Conservation (phyloP, 2,113 vertebrate species). For the Epinephelus cyanopodus region DNA sequence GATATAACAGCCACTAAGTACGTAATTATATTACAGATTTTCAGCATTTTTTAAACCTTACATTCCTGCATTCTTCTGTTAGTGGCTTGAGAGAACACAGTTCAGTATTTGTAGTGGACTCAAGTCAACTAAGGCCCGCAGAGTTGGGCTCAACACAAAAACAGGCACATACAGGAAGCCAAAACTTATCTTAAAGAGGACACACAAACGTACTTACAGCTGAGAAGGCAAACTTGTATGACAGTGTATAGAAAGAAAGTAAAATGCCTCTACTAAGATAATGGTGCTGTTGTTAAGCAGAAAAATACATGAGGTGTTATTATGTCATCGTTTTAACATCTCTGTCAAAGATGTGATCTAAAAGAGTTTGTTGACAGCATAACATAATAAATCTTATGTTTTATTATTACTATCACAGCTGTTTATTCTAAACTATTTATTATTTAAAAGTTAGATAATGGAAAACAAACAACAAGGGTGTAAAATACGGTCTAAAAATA, state of each 20-base stretch:
- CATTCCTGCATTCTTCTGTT: slow-evolving; percentile 39
- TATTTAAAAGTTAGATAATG: neutral
- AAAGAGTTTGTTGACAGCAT: neutral
- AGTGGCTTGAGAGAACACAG: slow-evolving; percentile 15
- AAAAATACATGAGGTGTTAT: slow-evolving; percentile 12
- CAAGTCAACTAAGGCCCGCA: neutral
- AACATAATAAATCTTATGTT: neutral
- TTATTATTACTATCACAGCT: neutral
- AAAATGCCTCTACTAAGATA: neutral
- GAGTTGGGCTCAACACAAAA: neutral
- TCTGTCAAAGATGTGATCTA: neutral
- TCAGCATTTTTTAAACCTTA: slow-evolving; percentile 14
- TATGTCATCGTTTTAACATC: neutral
- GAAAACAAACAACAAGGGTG: neutral
- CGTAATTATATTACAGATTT: slow-evolving; percentile 58
- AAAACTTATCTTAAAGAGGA: slow-evolving; percentile 28
- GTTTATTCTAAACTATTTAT: neutral
- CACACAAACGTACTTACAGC: neutral
- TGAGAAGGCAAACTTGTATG: neutral
- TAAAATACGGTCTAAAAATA: slow-evolving; percentile 25
- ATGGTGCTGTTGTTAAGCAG: neutral
- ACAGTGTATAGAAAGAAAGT: neutral
- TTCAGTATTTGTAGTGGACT: neutral
- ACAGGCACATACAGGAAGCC: slow-evolving; percentile 32
- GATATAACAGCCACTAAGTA: slow-evolving; percentile 47